Evolutionary conservation across 2,113 vertebrate species (phyloP), one percentile per base, ranked within the genome.

Genomic region (Ictalurus furcatus): DNA sequence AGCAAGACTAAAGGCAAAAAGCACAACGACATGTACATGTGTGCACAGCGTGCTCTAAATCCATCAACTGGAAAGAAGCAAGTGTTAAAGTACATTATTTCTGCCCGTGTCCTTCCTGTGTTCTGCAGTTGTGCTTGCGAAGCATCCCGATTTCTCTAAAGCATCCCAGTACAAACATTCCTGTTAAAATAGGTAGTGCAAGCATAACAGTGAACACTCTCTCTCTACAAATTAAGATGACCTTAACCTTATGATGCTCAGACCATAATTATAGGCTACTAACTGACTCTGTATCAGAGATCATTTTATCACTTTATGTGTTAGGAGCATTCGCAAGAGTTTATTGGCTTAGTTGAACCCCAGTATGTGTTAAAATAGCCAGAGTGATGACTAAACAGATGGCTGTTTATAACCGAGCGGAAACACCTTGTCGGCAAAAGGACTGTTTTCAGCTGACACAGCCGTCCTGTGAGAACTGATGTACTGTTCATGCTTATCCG

Each of bases 401-500:
- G 85, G 54, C 23, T 28, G 79, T 58, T 81, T 81, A 58, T 81
- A 81, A 19, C 61, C 23, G 61, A 85, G 59, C 61, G 59, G 59
- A 85, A 85, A 85, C 59, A 65, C 59, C 83, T 65, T 48, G 83
- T 65, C 16, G 83, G n/a, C 21, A 12, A 48, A 67, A 17, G 59
- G 2, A 9, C 9, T 28, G 48, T 82, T 88, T 87, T 56, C 34
- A 88, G 87, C 61, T 56, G 78, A 83, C 63, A 28, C 1, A 48
- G 44, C 23, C 48, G 6, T 88, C 63, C 87, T 88, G 79, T 88
- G 86, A 48, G 59, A 56, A 37, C 25, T 58, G 86, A 80, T 65
- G 44, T 67, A 61, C 25, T 48, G 76, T 37, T 63, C n/a, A 30
- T 65, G 25, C 48, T 82, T 16, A 19, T 56, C 48, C 56, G 67